Evolutionary conservation across 2,888 invertebrate genomes (phyloP), one percentile per base, ranked within the genome.

Genomic region (Cosmia pyralina): DNA sequence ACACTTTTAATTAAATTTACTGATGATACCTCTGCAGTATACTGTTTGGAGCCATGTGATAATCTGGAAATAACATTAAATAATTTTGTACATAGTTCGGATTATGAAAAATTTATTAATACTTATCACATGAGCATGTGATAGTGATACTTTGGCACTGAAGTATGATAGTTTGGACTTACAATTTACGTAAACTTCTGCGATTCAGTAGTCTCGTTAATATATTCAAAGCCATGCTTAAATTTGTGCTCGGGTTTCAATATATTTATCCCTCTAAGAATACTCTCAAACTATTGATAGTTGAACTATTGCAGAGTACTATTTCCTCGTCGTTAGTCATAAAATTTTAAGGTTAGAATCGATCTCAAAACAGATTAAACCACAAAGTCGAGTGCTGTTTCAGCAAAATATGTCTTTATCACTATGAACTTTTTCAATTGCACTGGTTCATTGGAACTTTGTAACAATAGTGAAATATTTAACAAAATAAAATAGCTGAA

Each of bases 161-260:
- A 63, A 79, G 34, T 73, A 70, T 62, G 69, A 53, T 68, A 71
- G 66, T 72, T 68, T 59, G 28, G 44, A 93, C 95, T 94, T 91
- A 95, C 95, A 92, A 70, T 84, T 92, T 90, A 55, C 89, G 77
- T 70, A 93, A 80, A 72, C 90, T 89, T 71, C 90, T 93, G 0
- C 89, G 88, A 68, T 88, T 89, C 41, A 92, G 75, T 38, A 92
- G 44, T 75, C 85, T 90, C 44, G 88, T 84, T 46, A 91, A 44
- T 60, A 88, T 74, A 83, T 88, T 92, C 64, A 92, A 78, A 75
- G 93, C 92, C 93, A 93, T 92, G 41, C 19, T 78, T 69, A 22
- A 65, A 59, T 38, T 41, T 15, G 5, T 50, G 2, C 44, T 13
- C 11, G 11, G 13, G 22, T 55, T 57, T 38, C 17, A n/a, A 41